Conservation (phyloP, 2,797 vertebrate genomes). For the Epinephelus malabaricus region DNA sequence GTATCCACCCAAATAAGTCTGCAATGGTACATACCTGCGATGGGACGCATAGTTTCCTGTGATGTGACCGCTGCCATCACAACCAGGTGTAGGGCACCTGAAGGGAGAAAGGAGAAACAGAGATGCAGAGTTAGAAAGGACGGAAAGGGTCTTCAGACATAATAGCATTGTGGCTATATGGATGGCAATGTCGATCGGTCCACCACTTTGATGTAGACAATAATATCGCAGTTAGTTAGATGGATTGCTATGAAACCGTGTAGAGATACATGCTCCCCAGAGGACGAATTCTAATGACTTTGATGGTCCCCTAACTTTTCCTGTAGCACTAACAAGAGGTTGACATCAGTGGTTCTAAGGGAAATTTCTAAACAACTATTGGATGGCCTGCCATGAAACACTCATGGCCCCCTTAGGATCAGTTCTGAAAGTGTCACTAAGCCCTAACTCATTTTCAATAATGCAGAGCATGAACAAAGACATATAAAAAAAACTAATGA, state of each 20-base stretch:
- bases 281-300: neutral
- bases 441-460: no score
- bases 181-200: neutral
- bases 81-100: conserved; percentile 94
- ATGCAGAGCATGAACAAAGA: no score
- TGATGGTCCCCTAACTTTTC: neutral
- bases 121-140: conserved; percentile 3
- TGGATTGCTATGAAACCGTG: neutral
- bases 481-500: no score
- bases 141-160: neutral
- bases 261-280: neutral
- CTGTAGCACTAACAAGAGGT: neutral
- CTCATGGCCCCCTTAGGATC: neutral
- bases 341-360: neutral
- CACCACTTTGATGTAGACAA: neutral
- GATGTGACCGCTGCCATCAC: conserved; percentile 98
- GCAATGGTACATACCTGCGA: conserved; percentile 89
- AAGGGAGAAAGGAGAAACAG: neutral
- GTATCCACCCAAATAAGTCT: neutral
- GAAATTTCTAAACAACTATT: neutral
- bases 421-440: neutral
- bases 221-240: neutral
- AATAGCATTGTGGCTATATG: neutral
- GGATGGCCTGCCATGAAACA: neutral
- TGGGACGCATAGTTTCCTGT: conserved; percentile 99